Percentiles rank a stretch among this genome's conserved stretches.
These are phyloP conservation scores for Macropus fuliginosus DNA, from an alignment of 2,797 vertebrate species.

Conservation along the genomic window DNA sequence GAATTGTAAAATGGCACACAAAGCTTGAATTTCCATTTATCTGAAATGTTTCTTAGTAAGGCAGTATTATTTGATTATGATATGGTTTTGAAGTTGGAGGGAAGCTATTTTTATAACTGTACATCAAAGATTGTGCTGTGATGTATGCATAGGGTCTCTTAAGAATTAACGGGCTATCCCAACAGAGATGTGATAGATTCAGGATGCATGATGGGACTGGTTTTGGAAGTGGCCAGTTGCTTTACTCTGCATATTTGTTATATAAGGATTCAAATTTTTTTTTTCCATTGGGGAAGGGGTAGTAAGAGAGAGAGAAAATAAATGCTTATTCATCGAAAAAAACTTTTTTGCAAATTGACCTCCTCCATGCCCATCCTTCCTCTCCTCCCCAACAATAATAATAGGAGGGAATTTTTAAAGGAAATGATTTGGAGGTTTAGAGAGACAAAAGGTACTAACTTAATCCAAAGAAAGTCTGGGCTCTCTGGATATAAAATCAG, in stretches of 20 bases:
- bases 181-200: neutral
- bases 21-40: neutral
- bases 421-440: slow-evolving; percentile 3
- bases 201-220: neutral
- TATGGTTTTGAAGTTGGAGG: neutral
- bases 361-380: neutral
- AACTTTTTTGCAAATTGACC: neutral
- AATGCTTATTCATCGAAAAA: neutral
- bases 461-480: neutral
- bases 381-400: neutral
- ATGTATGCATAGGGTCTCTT: neutral
- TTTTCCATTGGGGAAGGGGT: neutral
- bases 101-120: slow-evolving; percentile 22
- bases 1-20: neutral
- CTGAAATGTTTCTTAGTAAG: neutral
- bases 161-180: slow-evolving; percentile 1
- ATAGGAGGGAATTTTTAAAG: neutral
- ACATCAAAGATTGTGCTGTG: slow-evolving; percentile 30
- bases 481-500: neutral
- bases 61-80: neutral
- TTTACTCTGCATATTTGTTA: neutral
- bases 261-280: neutral
- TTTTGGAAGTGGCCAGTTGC: neutral
- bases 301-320: neutral
- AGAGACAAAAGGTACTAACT: neutral